Evolutionary conservation across 1,140 invertebrate species (phyloP), one percentile per base, ranked within the genome.

Genomic region (Temnothorax nylanderi): DNA sequence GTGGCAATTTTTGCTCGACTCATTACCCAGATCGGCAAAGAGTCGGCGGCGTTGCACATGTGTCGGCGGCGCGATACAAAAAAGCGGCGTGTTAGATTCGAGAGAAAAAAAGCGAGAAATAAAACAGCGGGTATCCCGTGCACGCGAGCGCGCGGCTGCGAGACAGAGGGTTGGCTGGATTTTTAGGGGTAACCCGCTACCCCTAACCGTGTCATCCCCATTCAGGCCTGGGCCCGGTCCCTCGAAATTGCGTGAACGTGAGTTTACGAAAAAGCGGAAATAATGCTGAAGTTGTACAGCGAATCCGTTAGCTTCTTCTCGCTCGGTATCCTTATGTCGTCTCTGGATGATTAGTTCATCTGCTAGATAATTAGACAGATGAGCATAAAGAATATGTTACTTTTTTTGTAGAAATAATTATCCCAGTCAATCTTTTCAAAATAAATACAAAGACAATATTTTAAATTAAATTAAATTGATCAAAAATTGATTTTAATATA

Each of bases 91-190:
- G 72, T 86, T 82, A 84, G 58, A 51, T 67, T 80, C 74, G 26
- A 87, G 41, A 62, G 60, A 89, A 89, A 89, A 82, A 72, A 72
- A 84, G 69, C 69, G 80, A 84, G 69, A 84, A 74, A 84, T 84
- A 84, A 84, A 84, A 84, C 91, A 93, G 91, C 92, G 91, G 91
- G 89, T 91, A 87, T 44, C 60, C 86, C 86, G 88, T 88, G 34
- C 67, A 37, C 78, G 78, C 75, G 41, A 69, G 58, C 58, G 10
- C 86, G 78, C 88, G 86, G 91, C 89, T 88, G 84, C 90, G 87
- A 91, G 80, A 90, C 93, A 93, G 91, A 90, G 92, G 93, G 91
- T 92, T 93, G 87, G 90, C 62, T 90, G 92, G 90, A 91, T 93
- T 93, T 92, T 89, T 87, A 89, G 88, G 90, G 91, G 92, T 91